A percentile compares a stretch with the other conserved stretches of the same genome.
Conservation (phyloP, 2,888 invertebrate species). For the Ernsta delagoae region DNA sequence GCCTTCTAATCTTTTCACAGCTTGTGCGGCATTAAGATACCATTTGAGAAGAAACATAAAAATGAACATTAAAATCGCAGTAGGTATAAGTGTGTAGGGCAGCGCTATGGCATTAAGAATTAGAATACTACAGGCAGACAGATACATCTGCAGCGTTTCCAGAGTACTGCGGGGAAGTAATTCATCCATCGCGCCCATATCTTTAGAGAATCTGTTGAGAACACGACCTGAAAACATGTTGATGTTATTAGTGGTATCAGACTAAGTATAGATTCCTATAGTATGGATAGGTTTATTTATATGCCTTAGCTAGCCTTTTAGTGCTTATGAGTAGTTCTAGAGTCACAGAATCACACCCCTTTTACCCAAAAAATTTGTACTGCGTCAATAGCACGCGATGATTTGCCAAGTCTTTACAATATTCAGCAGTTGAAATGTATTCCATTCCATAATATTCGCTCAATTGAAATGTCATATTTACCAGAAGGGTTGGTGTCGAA, state of each 20-base stretch:
- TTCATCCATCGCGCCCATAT: slow-evolving; percentile 92
- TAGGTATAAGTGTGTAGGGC: slow-evolving; percentile 74
- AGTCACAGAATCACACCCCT: too few species aligned
- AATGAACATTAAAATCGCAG: slow-evolving; percentile 69
- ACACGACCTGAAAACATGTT: slow-evolving; percentile 77
- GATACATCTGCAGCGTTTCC: slow-evolving; percentile 85
- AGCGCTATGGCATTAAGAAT: slow-evolving; percentile 70
- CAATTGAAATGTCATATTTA: slow-evolving; percentile 56
- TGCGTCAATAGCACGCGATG: too few species aligned
- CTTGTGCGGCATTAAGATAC: slow-evolving; percentile 90
- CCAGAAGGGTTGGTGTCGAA: slow-evolving; percentile 92
- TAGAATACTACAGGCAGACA: slow-evolving; percentile 65
- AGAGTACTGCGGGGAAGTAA: slow-evolving; percentile 86
- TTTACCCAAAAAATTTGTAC: too few species aligned
- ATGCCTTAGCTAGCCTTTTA: too few species aligned
- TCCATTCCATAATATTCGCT: neutral
- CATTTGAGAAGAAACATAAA: slow-evolving; percentile 87
- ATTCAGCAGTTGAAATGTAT: neutral
- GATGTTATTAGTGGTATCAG: neutral
- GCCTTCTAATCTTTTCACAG: slow-evolving; percentile 89
- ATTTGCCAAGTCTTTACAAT: neutral
- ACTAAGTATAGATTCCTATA: too few species aligned
- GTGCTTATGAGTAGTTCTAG: too few species aligned
- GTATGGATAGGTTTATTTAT: too few species aligned
- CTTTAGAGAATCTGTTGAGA: slow-evolving; percentile 92